Evolutionary conservation across 2,797 vertebrate species (phyloP).

Genomic region (Melanotaenia pygmaea): DNA sequence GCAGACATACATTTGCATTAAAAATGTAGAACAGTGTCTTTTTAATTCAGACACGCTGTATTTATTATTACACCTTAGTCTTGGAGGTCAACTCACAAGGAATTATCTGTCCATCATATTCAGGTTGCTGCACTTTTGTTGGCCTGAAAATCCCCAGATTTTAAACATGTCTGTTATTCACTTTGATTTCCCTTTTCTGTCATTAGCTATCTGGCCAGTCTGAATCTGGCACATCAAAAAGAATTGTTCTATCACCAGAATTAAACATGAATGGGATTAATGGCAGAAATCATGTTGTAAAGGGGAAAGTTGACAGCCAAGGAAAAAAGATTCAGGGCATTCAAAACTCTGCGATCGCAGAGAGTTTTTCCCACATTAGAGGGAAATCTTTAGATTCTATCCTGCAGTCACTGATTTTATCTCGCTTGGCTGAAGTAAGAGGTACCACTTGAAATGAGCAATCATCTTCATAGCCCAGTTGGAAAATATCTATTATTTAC

Average conservation of each 20-base stretch:
- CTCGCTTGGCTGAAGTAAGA: neutral
- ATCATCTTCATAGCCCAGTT: neutral
- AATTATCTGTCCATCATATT: conserved; percentile 79
- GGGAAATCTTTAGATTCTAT: conserved; percentile 14
- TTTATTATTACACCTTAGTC: conserved; percentile 87
- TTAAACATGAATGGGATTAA: conserved; percentile 59
- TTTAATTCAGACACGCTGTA: conserved; percentile 85
- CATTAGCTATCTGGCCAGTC: conserved; percentile 53
- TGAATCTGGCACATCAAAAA: conserved; percentile 59
- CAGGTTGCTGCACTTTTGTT: conserved; percentile 50
- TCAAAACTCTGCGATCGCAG: conserved; percentile 36
- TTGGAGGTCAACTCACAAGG: conserved; percentile 81
- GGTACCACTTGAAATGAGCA: neutral
- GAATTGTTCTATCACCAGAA: conserved; percentile 42
- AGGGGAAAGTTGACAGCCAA: conserved; percentile 49
- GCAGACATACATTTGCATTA: conserved; percentile 87
- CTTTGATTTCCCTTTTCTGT: conserved; percentile 77
- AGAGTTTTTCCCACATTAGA: conserved; percentile 25
- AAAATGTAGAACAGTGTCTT: conserved; percentile 85
- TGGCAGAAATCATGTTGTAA: conserved; percentile 38
- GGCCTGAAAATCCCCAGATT: conserved; percentile 55
- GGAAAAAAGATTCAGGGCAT: conserved; percentile 36
- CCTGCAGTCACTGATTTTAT: neutral
- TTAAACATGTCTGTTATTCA: conserved; percentile 70
- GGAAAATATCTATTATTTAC: neutral